These are phyloP conservation scores for Microchirus variegatus DNA, from an alignment of 2,797 vertebrate genomes.

Conservation along the genomic window DNA sequence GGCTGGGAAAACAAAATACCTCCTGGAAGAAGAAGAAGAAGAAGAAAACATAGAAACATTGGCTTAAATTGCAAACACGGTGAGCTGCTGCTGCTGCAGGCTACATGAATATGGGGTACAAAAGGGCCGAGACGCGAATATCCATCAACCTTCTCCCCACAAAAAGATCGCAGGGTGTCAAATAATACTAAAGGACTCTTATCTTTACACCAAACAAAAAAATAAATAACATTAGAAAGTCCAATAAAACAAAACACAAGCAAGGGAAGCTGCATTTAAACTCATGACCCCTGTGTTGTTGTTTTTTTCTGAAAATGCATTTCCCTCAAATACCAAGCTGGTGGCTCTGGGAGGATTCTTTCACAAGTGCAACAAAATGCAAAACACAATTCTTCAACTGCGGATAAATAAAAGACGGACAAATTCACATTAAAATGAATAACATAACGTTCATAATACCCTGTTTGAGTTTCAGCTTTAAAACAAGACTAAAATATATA, in stretches of 20 bases:
- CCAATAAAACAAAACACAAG: slow-evolving; percentile 87
- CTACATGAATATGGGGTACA: slow-evolving; percentile 50
- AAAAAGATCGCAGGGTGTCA: slow-evolving; percentile 89
- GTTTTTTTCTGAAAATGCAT: slow-evolving; percentile 47
- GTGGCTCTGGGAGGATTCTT: slow-evolving; percentile 83
- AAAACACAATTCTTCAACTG: slow-evolving; percentile 87
- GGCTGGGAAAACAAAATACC: slow-evolving; percentile 74
- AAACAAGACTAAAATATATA: slow-evolving; percentile 84
- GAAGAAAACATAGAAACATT: slow-evolving; percentile 40
- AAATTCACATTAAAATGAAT: slow-evolving; percentile 96
- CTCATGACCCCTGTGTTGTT: slow-evolving; percentile 72
- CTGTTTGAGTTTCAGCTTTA: slow-evolving; percentile 94
- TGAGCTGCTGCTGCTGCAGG: slow-evolving; percentile 38
- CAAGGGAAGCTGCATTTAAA: slow-evolving; percentile 83
- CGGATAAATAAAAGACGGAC: slow-evolving; percentile 91
- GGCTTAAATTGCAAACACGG: slow-evolving; percentile 36
- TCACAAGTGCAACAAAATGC: slow-evolving; percentile 96
- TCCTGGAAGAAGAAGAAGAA: slow-evolving; percentile 50
- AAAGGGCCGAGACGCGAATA: slow-evolving; percentile 50
- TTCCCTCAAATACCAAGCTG: slow-evolving; percentile 83
- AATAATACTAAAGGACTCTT: slow-evolving; percentile 93
- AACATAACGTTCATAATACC: slow-evolving; percentile 96
- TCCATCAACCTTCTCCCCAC: slow-evolving; percentile 85
- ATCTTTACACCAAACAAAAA: slow-evolving; percentile 88
- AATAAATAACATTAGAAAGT: slow-evolving; percentile 97